These are phyloP conservation scores for Coptotermes formosanus DNA, from an alignment of 1,140 invertebrate genomes.

Conservation along the genomic window DNA sequence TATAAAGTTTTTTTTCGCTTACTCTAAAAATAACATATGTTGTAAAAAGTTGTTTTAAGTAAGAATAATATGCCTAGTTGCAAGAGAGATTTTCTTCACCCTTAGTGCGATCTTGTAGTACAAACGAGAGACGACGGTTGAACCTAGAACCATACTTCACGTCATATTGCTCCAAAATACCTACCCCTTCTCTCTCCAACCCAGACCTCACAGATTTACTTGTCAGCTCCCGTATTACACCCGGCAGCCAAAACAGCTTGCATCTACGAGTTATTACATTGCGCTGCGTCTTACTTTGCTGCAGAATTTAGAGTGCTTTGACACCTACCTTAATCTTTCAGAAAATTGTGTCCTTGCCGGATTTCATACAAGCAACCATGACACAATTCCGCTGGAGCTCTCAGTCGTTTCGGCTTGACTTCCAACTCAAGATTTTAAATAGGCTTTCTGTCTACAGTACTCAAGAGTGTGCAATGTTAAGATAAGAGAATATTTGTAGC, in stretches of 20 bases:
- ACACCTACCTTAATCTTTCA: background rate
- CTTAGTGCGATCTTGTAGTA: background rate
- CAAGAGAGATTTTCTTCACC: background rate
- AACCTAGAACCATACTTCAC: background rate
- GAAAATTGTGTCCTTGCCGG: background rate
- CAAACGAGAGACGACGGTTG: background rate
- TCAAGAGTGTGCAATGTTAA: background rate
- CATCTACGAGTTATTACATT: background rate
- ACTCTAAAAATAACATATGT: too few species aligned
- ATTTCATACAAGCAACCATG: background rate
- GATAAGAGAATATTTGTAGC: background rate
- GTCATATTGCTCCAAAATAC: background rate
- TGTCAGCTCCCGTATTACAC: background rate
- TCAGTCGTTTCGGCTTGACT: background rate
- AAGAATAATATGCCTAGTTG: slow-evolving; percentile 7
- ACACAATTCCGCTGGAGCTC: background rate
- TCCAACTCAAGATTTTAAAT: background rate
- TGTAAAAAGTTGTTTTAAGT: background rate
- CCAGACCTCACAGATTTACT: slow-evolving; percentile 1
- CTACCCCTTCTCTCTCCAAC: background rate
- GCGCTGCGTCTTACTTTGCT: background rate
- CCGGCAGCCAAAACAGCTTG: background rate
- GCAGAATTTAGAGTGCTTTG: slow-evolving; percentile 4
- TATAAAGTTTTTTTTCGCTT: background rate
- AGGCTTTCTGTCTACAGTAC: background rate